Conservation (phyloP, 2,113 vertebrate genomes). For the Haemorhous mexicanus region DNA sequence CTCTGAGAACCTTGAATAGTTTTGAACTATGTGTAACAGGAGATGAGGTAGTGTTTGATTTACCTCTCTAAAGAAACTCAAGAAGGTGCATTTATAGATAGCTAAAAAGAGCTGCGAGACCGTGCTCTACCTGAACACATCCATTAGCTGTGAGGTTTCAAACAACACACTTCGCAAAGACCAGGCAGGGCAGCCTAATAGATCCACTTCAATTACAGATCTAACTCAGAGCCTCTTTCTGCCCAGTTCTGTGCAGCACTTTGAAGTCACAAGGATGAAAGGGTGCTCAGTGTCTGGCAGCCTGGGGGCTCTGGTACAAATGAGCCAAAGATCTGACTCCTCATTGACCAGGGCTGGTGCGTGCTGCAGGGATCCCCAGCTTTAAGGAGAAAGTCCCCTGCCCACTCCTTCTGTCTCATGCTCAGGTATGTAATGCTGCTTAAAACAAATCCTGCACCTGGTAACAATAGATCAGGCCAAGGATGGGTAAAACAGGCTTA, state of each 20-base stretch:
- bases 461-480: not conserved
- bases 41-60: not conserved
- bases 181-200: not conserved
- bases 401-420: not conserved
- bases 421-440: not conserved
- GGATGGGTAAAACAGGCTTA: not conserved
- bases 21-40: not conserved
- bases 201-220: not conserved
- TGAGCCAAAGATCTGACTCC: not conserved
- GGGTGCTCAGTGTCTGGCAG: not conserved
- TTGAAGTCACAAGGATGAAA: not conserved
- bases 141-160: not conserved
- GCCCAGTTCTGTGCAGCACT: not conserved
- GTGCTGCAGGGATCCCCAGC: not conserved
- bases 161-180: not conserved
- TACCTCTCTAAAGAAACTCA: not conserved
- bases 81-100: not conserved
- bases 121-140: not conserved
- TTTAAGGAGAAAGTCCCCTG: not conserved
- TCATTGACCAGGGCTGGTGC: rapidly evolving
- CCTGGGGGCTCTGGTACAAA: not conserved
- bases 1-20: not conserved
- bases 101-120: not conserved
- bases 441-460: not conserved
- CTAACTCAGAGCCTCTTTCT: not conserved